A percentile compares a stretch with the other conserved stretches of the same genome.
phyloP scores from a whole-genome alignment of 2,888 invertebrate species.

The Athalia rosae region DNA sequence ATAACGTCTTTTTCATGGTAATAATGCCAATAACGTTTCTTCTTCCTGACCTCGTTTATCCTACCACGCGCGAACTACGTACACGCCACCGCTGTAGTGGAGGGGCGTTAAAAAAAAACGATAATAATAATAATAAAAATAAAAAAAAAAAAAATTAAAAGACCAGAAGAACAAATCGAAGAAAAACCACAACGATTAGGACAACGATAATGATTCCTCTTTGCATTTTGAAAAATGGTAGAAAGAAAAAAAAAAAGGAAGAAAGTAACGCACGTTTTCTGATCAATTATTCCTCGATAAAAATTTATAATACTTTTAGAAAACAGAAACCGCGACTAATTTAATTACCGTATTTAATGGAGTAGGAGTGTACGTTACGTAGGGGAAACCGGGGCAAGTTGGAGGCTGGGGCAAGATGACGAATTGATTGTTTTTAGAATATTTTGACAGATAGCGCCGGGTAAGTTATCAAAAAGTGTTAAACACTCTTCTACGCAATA shows the following conservation, averaged over 20 bases:
- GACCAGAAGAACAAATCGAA: background rate
- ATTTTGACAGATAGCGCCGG: too few species aligned
- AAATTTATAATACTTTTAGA: too few species aligned
- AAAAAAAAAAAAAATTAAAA: too few species aligned
- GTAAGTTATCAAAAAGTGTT: too few species aligned
- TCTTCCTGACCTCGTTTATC: background rate
- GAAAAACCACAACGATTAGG: background rate
- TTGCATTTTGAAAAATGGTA: background rate
- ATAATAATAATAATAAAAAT: background rate
- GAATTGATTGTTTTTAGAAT: too few species aligned
- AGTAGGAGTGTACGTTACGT: too few species aligned
- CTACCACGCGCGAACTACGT: background rate
- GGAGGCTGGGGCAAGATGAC: too few species aligned
- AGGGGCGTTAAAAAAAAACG: background rate
- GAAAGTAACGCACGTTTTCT: too few species aligned
- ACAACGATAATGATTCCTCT: background rate
- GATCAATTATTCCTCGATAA: background rate
- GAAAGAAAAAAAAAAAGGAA: background rate
- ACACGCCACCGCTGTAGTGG: background rate
- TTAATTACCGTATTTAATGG: too few species aligned
- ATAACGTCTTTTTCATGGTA: conserved; percentile 41
- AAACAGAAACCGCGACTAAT: too few species aligned
- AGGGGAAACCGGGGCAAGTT: too few species aligned
- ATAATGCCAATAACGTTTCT: conserved; percentile 30
- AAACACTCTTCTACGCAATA: too few species aligned